phyloP scores from a whole-genome alignment of 2,797 vertebrate genomes.

The Helarctos malayanus region DNA sequence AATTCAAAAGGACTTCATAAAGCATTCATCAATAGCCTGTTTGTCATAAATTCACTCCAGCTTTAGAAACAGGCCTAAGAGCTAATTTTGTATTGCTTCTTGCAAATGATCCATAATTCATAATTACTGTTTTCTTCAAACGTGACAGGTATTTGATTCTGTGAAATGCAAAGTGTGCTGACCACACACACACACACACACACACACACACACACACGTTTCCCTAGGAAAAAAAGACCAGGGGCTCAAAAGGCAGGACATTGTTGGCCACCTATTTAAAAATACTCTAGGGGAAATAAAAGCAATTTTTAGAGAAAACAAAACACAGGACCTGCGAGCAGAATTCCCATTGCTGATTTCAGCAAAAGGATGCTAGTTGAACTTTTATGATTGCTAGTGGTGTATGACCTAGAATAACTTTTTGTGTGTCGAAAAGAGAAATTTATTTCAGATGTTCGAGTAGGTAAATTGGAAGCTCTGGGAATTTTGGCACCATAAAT shows the following conservation, averaged over 20 bases:
- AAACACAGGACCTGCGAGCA: neutral
- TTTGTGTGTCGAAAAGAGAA: slow-evolving; percentile 29
- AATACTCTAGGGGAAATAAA: slow-evolving; percentile 31
- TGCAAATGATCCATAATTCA: slow-evolving; percentile 87
- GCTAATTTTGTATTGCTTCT: slow-evolving; percentile 84
- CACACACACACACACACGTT: neutral
- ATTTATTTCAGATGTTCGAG: neutral
- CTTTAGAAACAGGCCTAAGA: slow-evolving; percentile 84
- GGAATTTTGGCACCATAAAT: neutral
- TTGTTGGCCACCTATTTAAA: slow-evolving; percentile 53
- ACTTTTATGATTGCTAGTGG: neutral
- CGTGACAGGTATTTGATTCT: slow-evolving; percentile 78
- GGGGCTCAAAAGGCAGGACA: neutral
- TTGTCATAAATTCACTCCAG: slow-evolving; percentile 86
- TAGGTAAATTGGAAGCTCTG: slow-evolving; percentile 54
- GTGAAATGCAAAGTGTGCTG: slow-evolving; percentile 33
- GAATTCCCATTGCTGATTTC: slow-evolving; percentile 61
- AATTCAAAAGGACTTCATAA: slow-evolving; percentile 87
- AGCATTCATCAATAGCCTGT: slow-evolving; percentile 87
- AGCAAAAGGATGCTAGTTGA: slow-evolving; percentile 65
- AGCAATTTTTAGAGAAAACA: slow-evolving; percentile 6
- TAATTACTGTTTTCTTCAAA: slow-evolving; percentile 85
- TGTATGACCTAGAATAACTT: slow-evolving; percentile 38
- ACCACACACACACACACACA: neutral
- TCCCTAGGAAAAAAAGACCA: neutral